Base-by-base conservation (phyloP, 2,113 vertebrate genomes). In the Candoia aspera region DNA sequence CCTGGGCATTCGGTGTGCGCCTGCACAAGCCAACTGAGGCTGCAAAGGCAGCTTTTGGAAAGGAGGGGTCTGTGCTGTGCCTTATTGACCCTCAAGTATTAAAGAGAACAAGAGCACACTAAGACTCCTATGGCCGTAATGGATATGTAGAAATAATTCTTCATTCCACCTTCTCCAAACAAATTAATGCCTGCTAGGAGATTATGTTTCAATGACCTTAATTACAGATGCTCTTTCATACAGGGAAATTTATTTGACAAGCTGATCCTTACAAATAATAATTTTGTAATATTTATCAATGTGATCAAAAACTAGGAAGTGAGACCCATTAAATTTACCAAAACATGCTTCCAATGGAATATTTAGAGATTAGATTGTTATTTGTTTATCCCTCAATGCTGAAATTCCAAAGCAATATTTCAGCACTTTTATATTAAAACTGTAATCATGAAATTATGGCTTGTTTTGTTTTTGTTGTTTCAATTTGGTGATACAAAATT, bases 371-470 rank as follows among this genome's bases (percentile, higher is more conserved):
- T 68, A 73, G 26, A n/a, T n/a, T 53, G 21, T 53, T n/a, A 23
- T 29, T 92, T 64, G 57, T 90, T 92, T 84, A 90, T 54, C 59
- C 90, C 92, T n/a, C 68, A 37, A 49, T n/a, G 88, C 84, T 23
- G 73, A 88, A 79, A 21, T 6, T 54, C 26, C 0, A 1, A 62
- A 8, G 84, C 37, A 88, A n/a, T 1, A 84, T 26, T 12, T 89
- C 91, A 60, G 79, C 2, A 1, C 23, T 84, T 92, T 88, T 10
- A 84, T 46, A 26, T 60, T 88, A 60, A 86, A 86, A 55, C n/a
- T 55, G n/a, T 53, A 84, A 57, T 79, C 37, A 2, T 57, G 89
- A 90, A 59, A 15, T 60, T 46, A 26, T 86, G 19, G 8, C 19
- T 64, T 26, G 29, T 29, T 11, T 85, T 85, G 84, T 53, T 85